Conservation (phyloP, 2,888 invertebrate genomes). For the Priocnemis perturbator region DNA sequence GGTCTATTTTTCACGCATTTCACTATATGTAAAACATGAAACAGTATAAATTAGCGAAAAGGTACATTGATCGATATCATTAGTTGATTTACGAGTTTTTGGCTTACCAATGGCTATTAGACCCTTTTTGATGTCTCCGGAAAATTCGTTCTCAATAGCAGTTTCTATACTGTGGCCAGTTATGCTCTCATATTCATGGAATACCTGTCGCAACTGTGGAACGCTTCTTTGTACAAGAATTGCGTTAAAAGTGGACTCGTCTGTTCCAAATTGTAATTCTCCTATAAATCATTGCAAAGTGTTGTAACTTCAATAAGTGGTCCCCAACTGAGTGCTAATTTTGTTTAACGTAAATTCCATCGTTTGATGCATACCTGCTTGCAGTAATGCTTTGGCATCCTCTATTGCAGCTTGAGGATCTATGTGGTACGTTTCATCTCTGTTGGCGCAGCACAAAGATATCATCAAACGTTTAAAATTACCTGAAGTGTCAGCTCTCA, state of each 20-base stretch:
- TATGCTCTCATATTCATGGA: conserved; percentile 84
- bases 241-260: conserved; percentile 90
- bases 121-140: conserved; percentile 88
- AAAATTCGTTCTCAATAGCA: conserved; percentile 89
- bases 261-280: conserved; percentile 84
- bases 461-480: conserved; percentile 93
- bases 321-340: too few relatives aligned
- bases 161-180: conserved; percentile 88
- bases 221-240: conserved; percentile 88
- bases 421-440: conserved; percentile 87
- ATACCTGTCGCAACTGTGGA: conserved; percentile 79
- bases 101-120: conserved; percentile 83
- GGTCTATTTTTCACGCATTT: conserved; percentile 88
- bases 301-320: too few relatives aligned
- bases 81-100: background rate
- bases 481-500: conserved; percentile 92
- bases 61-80: background rate
- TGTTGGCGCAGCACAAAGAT: conserved; percentile 86
- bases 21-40: conserved; percentile 74
- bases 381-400: conserved; percentile 88
- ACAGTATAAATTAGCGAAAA: background rate
- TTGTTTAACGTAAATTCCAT: too few relatives aligned
- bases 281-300: conserved; percentile 69
- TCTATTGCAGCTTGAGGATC: conserved; percentile 84
- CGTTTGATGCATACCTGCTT: conserved; percentile 80